A percentile compares a stretch with the other conserved stretches of the same genome.
Conservation (phyloP, 1,140 invertebrate genomes). For the Solen grandis region DNA sequence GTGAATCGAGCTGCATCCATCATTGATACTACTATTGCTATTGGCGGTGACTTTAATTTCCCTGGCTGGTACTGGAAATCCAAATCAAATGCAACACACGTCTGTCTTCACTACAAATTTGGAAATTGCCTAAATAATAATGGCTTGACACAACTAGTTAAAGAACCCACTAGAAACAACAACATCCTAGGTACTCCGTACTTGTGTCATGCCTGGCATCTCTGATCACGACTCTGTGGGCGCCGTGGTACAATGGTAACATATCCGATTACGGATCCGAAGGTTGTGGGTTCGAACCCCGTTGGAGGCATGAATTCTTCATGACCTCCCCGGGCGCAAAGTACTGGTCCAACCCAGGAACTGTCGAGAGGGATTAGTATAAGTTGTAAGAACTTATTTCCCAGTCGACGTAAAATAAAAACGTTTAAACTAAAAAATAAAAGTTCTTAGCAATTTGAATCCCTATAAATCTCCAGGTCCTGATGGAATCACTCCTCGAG, state of each 20-base stretch:
- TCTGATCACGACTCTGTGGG: conserved; percentile 22
- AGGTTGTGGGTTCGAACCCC: too few relatives aligned
- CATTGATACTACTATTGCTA: neutral
- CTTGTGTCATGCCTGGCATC: conserved; percentile 1
- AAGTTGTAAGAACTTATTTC: too few relatives aligned
- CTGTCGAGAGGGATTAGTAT: too few relatives aligned
- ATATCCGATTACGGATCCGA: too few relatives aligned
- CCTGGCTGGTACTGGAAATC: conserved; percentile 55
- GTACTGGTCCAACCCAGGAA: too few relatives aligned
- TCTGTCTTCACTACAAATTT: conserved; percentile 36
- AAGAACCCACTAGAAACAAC: conserved; percentile 22
- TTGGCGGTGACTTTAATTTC: conserved; percentile 50
- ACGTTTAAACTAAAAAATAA: neutral
- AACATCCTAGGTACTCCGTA: conserved; percentile 25
- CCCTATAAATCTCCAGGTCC: conserved; percentile 3
- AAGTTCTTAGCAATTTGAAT: neutral
- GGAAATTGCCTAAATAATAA: conserved; percentile 25
- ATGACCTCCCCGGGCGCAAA: too few relatives aligned
- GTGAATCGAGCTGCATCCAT: conserved; percentile 6
- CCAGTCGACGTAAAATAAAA: too few relatives aligned
- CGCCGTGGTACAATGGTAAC: too few relatives aligned
- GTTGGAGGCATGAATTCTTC: too few relatives aligned
- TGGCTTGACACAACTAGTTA: conserved; percentile 38
- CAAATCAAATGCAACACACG: conserved; percentile 27
- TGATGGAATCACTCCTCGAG: too few relatives aligned